Evolutionary conservation across 2,113 vertebrate genomes (phyloP), one percentile per base, ranked within the genome.

Genomic region (Cephalophus harveyi): DNA sequence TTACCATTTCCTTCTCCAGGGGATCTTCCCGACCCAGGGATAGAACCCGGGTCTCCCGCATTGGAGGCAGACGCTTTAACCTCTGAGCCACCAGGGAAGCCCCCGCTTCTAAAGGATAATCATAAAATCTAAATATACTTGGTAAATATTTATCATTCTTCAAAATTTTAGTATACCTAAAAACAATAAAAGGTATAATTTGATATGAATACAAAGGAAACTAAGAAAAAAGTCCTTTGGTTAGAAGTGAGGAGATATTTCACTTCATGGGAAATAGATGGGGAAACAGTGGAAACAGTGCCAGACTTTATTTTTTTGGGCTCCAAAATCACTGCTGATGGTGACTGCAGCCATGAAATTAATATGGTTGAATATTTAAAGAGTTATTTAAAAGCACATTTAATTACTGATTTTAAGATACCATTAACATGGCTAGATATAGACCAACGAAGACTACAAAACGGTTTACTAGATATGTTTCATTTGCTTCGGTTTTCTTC

Each of bases 321-420:
- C n/a, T n/a, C n/a, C n/a, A n/a, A n/a, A n/a, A n/a, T n/a, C n/a
- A n/a, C n/a, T n/a, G n/a, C n/a, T n/a, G n/a, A n/a, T n/a, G n/a
- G n/a, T n/a, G n/a, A n/a, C n/a, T n/a, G n/a, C n/a, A n/a, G n/a
- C n/a, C n/a, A n/a, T n/a, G n/a, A n/a, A n/a, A n/a, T n/a, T n/a
- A n/a, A n/a, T n/a, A 96, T 97, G 28, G 9, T 15, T 96, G 85
- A 97, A 36, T 96, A 89, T 88, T 92, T 98, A 95, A 57, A 95
- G 95, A 84, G 23, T 96, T 97, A 95, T 89, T 81, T 94, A 60
- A 79, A 98, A 97, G 30, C 21, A n/a, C 43, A 28, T 97, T 97
- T 93, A n/a, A 71, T 96, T 62, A 87, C 2, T 25, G 7, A 90
- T 96, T 94, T 87, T 83, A 79, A 96, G 43, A 17, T 4, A 55